A percentile compares a stretch with the other conserved stretches of the same genome.
These are phyloP conservation scores for Mythimna loreyi DNA, from an alignment of 2,888 invertebrate genomes.

Conservation along the genomic window DNA sequence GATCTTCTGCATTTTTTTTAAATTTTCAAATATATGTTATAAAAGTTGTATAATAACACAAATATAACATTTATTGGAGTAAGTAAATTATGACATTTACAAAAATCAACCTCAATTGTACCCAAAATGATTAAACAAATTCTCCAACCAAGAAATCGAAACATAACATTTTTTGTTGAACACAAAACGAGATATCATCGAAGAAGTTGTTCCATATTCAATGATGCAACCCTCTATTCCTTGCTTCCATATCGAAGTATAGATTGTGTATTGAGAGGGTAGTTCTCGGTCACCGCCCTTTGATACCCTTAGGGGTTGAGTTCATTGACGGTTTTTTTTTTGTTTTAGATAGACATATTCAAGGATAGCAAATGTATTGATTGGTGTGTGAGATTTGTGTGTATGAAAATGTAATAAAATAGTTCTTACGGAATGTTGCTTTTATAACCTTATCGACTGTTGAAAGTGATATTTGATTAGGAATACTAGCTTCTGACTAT, in stretches of 20 bases:
- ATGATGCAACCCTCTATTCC: constrained; percentile 15
- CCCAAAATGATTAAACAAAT: constrained; percentile 1
- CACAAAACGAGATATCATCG: constrained; percentile 12
- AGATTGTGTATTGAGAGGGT: constrained; percentile 22
- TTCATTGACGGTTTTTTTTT: background rate
- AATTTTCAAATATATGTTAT: too few species aligned
- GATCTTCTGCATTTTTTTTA: too few species aligned
- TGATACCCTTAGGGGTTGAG: constrained; percentile 4
- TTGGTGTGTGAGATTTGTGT: background rate
- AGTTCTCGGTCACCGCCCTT: constrained; percentile 31
- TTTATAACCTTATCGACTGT: background rate
- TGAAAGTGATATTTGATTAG: background rate
- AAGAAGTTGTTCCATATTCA: constrained; percentile 50
- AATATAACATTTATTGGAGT: too few species aligned
- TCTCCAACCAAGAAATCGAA: background rate
- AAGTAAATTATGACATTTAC: too few species aligned
- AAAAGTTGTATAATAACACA: too few species aligned
- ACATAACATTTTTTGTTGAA: constrained; percentile 16
- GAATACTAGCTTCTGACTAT: too few species aligned
- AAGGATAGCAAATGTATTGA: background rate
- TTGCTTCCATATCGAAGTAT: background rate
- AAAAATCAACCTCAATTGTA: background rate
- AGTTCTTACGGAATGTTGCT: background rate
- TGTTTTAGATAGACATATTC: background rate
- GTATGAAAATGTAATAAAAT: background rate